Percentiles rank a stretch among this genome's conserved stretches.
These are phyloP conservation scores for Caenorhabditis virilis DNA, from an alignment of 2,888 invertebrate genomes.

Conservation along the genomic window DNA sequence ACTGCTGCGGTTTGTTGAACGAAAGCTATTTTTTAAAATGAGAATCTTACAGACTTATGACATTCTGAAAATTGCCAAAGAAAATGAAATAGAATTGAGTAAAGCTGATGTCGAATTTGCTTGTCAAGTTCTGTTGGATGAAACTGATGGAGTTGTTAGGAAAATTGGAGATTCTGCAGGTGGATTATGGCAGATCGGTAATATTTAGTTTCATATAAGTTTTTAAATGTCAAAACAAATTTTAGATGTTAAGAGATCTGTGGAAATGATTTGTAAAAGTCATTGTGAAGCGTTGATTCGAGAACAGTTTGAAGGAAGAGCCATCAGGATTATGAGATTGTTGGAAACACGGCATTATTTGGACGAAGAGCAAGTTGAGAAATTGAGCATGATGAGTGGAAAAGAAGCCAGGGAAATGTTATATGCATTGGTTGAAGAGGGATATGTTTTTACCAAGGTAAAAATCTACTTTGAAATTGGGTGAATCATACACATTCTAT, in stretches of 20 bases:
- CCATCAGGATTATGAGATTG: constrained; percentile 77
- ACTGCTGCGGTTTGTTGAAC: constrained; percentile 18
- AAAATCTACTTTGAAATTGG: not conserved
- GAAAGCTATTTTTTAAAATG: not conserved
- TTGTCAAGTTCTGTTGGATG: constrained; percentile 76
- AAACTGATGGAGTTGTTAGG: constrained; percentile 79
- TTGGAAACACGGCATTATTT: constrained; percentile 81
- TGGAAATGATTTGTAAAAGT: constrained; percentile 78
- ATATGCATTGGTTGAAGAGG: constrained; percentile 83
- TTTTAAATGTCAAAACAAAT: too few relatives aligned
- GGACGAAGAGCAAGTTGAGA: constrained; percentile 83
- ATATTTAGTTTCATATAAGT: too few relatives aligned
- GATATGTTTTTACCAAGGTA: constrained; percentile 71
- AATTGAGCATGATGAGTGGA: constrained; percentile 87
- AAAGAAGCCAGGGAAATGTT: constrained; percentile 89
- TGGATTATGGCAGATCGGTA: constrained; percentile 81
- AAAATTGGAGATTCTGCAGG: constrained; percentile 82
- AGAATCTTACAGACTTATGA: constrained; percentile 56
- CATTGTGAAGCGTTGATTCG: constrained; percentile 82
- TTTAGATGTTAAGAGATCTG: constrained; percentile 76
- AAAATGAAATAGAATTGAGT: constrained; percentile 33
- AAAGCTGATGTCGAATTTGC: constrained; percentile 69
- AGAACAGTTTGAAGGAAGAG: constrained; percentile 83
- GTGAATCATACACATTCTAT: constrained; percentile 1
- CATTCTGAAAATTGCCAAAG: constrained; percentile 45